Evolutionary conservation across 2,113 vertebrate species (phyloP), one percentile per base, ranked within the genome.

Genomic region (Pampusana beccarii): DNA sequence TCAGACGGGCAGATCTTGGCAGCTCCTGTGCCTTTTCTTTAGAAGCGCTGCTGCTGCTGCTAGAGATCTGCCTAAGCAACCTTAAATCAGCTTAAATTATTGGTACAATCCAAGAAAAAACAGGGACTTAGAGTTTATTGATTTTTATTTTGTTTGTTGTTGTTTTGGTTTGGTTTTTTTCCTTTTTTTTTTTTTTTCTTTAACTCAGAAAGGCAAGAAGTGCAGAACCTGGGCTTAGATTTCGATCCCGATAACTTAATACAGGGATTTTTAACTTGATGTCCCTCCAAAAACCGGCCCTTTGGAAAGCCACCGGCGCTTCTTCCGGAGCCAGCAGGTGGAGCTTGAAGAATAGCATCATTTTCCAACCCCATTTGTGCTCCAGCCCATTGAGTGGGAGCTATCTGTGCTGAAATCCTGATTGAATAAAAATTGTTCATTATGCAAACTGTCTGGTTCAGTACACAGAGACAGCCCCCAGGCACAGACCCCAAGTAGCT

Each of bases 381-480:
- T 54, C 2, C 75, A 92, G 92, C 95, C 96, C 96, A 91, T 64
- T 34, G 97, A 97, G 92, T 93, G 95, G 95, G 95, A 97, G 96
- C 97, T 97, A 95, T 97, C 97, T 91, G 66, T 81, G 93, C 95
- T 23, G 94, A 96, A 95, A 97, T 98, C 94, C 97, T 96, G 97
- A 97, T 97, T 97, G 97, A 98, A 98, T 97, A 96, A 97, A 97
- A 98, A 97, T 91, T 95, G 96, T 97, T 98, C 98, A 97, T 98
- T 98, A 98, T 98, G 98, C 98, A 98, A 95, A 97, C 97, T 95
- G 96, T 96, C 97, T 98, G 97, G 96, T 97, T 98, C 96, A 87
- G 96, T 95, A 96, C 96, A 97, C 97, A 97, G 98, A 97, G 97
- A 96, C 95, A 94, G 97, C 97, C 98, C 98, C 97, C 96, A 96